Evolutionary conservation across 2,888 invertebrate genomes (phyloP), one percentile per base, ranked within the genome.

Genomic region (Drosophila mimica): DNA sequence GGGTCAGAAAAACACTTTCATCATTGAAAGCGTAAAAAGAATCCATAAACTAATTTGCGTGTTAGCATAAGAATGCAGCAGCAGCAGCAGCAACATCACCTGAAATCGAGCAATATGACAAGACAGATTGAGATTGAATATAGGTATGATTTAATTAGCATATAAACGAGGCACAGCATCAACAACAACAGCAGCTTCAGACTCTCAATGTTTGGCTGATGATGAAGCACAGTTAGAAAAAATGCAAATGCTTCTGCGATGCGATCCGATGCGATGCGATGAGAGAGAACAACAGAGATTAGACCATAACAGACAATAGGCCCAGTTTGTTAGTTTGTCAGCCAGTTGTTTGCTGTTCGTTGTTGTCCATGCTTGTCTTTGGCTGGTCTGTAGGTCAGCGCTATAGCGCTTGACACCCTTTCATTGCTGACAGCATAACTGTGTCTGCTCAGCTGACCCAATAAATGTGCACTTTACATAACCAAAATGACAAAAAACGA

Each of bases 1-100:
- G 57, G 90, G 88, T 88, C 88, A 88, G 83, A 88, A 88, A 88
- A 88, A 88, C 88, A 88, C 88, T 88, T 88, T 88, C 91, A 85
- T 90, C 89, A 69, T 20, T 46, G 68, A 30, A 56, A 30, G 28
- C 54, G 58, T 66, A 65, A 57, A 58, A 54, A 85, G 76, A 85
- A 76, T 70, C 61, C 58, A 68, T 66, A 70, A 76, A 82, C 67
- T 49, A 70, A 77, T 83, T 82, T 84, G 58, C 62, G 49, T 72
- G 64, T 82, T 72, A 70, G 73, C 70, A 69, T 81, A 81, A 81
- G 78, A 88, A 86, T 88, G 82, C 77, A 82, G 58, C 25, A 30
- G 30, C 30, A 30, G 30, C 30, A 30, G 30, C 30, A 30, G 30
- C 30, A 30, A 30, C 30, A 30, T 30, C 30, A 30, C 4, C 30